Evolutionary conservation across 2,888 invertebrate genomes (phyloP).

Genomic region (Eurytoma californica): DNA sequence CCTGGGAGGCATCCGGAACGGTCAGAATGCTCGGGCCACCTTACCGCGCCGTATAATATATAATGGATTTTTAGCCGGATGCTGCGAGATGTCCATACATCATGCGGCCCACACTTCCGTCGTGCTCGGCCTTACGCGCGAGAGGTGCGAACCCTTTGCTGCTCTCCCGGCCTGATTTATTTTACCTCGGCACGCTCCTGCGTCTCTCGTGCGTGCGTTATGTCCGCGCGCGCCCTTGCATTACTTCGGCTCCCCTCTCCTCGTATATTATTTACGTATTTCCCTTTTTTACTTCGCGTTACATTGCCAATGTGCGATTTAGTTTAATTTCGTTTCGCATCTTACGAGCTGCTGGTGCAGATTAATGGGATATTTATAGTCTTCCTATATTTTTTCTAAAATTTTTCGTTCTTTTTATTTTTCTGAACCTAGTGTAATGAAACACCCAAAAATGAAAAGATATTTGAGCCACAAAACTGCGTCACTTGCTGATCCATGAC

Average conservation of each 20-base stretch:
- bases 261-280: background rate
- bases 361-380: too few relatives aligned
- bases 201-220: constrained; percentile 34
- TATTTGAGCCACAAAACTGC: too few relatives aligned
- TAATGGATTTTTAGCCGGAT: constrained; percentile 73
- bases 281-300: background rate
- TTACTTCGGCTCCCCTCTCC: background rate
- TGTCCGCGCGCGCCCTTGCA: background rate
- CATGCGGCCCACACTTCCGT: constrained; percentile 71
- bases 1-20: constrained; percentile 57
- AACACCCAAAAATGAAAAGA: too few relatives aligned
- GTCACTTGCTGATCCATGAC: too few relatives aligned
- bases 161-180: constrained; percentile 47
- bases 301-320: constrained; percentile 5
- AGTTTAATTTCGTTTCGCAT: constrained; percentile 21
- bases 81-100: constrained; percentile 67
- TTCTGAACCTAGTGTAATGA: too few relatives aligned
- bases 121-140: constrained; percentile 65
- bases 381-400: too few relatives aligned
- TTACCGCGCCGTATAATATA: constrained; percentile 68
- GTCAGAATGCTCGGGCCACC: constrained; percentile 56
- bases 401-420: too few relatives aligned
- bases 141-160: background rate
- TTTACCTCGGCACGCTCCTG: constrained; percentile 32
- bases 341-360: background rate